These are phyloP conservation scores for Neoaliturus tenellus DNA, from an alignment of 2,888 invertebrate species.

Conservation along the genomic window DNA sequence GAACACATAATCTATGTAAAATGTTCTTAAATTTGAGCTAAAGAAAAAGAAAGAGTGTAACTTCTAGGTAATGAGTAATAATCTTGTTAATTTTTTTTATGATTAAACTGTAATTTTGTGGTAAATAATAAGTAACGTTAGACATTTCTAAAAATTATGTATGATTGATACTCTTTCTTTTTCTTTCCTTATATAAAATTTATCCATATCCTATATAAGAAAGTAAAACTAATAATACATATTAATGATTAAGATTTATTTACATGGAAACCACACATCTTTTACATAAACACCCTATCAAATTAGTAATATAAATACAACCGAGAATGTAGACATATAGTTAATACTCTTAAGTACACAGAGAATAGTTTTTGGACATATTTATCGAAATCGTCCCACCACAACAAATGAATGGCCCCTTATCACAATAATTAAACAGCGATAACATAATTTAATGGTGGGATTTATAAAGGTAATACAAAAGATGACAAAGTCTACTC, in stretches of 20 bases:
- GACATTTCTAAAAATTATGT: too few species aligned
- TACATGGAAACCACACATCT: conserved; percentile 39
- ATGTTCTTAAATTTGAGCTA: conserved; percentile 27
- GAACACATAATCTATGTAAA: conserved; percentile 46
- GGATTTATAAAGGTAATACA: neutral
- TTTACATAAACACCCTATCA: neutral
- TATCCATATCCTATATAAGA: neutral
- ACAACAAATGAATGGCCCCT: conserved; percentile 1
- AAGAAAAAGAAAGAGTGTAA: conserved; percentile 32
- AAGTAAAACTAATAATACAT: neutral
- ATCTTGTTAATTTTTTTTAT: too few species aligned
- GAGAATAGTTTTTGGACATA: conserved; percentile 22
- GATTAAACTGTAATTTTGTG: too few species aligned
- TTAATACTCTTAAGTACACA: conserved; percentile 45
- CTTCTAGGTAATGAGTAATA: too few species aligned
- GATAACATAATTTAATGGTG: conserved; percentile 14
- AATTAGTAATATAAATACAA: conserved; percentile 36
- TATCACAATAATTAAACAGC: conserved; percentile 5
- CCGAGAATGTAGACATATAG: conserved; percentile 44
- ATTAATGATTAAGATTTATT: conserved; percentile 15
- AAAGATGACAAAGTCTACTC: conserved; percentile 16
- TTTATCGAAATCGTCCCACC: conserved; percentile 11
- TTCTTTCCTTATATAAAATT: neutral
- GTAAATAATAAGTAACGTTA: too few species aligned
- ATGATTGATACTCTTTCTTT: conserved; percentile 7